These are phyloP conservation scores for Brachyptera risi DNA, from an alignment of 2,888 invertebrate genomes.

Conservation along the genomic window DNA sequence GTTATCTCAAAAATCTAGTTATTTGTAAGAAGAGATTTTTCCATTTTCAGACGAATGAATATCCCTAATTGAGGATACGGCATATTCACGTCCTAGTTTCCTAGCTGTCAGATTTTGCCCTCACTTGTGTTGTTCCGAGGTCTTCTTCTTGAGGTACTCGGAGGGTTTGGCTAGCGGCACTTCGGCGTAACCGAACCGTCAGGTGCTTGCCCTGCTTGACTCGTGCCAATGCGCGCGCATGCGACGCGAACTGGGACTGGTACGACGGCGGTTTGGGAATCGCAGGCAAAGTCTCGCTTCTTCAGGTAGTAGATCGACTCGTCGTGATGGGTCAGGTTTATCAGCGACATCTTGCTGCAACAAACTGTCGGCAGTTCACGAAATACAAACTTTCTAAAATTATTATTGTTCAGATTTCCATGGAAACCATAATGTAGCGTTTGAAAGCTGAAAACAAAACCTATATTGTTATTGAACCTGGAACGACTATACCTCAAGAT, in stretches of 20 bases:
- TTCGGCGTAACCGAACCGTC: slow-evolving; percentile 65
- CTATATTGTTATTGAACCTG: too few species aligned
- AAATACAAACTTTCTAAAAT: neutral
- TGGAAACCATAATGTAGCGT: neutral
- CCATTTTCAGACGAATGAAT: too few species aligned
- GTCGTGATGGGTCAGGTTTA: slow-evolving; percentile 1
- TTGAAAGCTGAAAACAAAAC: neutral
- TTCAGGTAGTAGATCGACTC: neutral
- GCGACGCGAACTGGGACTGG: neutral
- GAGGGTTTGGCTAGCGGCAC: slow-evolving; percentile 56
- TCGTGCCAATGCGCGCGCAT: neutral
- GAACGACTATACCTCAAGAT: too few species aligned
- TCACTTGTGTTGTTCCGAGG: slow-evolving; percentile 48
- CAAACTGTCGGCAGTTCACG: too few species aligned
- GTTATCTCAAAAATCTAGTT: too few species aligned
- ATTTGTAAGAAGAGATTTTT: too few species aligned
- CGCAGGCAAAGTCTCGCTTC: neutral
- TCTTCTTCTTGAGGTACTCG: slow-evolving; percentile 60
- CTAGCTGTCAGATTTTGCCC: too few species aligned
- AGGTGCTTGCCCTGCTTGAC: slow-evolving; percentile 43
- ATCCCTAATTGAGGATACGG: too few species aligned
- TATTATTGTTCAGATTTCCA: neutral
- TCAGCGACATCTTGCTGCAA: slow-evolving; percentile 5
- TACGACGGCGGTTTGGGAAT: neutral
- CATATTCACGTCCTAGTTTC: too few species aligned